Evolutionary conservation across 2,113 vertebrate species (phyloP).

Genomic region (Peromyscus leucopus): DNA sequence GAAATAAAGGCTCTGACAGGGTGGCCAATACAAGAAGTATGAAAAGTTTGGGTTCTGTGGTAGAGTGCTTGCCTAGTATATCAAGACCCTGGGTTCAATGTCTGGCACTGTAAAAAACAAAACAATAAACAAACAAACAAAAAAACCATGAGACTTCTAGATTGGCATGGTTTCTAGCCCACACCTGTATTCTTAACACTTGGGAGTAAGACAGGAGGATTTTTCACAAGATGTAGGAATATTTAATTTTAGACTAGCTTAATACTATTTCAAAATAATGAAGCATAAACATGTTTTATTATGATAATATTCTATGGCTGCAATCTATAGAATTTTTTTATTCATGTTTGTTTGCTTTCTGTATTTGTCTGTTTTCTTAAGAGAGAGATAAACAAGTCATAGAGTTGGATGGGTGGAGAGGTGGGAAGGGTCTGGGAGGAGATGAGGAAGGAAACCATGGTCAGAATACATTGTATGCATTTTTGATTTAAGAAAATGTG

Average conservation of each 20-base stretch:
- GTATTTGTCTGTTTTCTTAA: not conserved
- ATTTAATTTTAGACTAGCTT: not conserved
- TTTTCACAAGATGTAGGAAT: not conserved
- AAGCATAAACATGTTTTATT: conserved; percentile 50
- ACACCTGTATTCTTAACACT: not conserved
- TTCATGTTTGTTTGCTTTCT: not conserved
- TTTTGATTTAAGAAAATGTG: not conserved
- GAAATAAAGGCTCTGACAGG: not conserved
- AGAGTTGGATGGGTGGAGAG: not conserved
- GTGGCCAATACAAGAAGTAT: conserved; percentile 3
- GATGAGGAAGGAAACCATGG: not conserved
- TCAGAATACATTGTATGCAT: not conserved
- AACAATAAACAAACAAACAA: not conserved
- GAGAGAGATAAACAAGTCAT: not conserved
- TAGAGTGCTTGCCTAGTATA: not conserved
- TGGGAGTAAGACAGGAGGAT: not conserved
- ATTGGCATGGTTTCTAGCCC: not conserved
- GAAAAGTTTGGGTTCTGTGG: not conserved
- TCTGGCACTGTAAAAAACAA: not conserved
- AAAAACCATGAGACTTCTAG: not conserved
- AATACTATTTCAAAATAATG: not conserved
- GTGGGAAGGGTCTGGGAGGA: not conserved
- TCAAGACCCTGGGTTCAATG: not conserved
- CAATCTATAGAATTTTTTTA: not conserved
- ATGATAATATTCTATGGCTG: conserved; percentile 40